phyloP scores from a whole-genome alignment of 1,140 invertebrate genomes.

The Lepidurus packardi region DNA sequence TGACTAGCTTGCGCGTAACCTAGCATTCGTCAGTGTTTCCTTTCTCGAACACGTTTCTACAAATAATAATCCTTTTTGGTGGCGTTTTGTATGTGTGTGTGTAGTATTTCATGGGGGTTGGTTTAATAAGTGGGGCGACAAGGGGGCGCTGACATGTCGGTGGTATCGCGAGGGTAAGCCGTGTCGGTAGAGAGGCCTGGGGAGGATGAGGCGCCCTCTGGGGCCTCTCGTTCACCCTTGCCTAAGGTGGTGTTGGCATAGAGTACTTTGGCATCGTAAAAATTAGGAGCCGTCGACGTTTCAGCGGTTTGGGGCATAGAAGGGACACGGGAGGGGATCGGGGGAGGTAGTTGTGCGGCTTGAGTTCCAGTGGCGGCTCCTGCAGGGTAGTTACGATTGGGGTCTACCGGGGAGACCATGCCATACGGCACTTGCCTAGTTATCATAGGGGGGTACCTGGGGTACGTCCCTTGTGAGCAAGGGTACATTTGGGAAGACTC shows the following conservation, averaged over 20 bases:
- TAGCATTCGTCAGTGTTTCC: not conserved
- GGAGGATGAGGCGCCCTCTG: conserved; percentile 43
- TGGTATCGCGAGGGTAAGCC: conserved; percentile 6
- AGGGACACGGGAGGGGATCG: not conserved
- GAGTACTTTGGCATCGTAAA: conserved; percentile 3
- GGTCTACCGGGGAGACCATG: not conserved
- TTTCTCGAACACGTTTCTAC: not conserved
- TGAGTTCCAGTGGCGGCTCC: not conserved
- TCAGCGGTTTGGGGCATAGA: not conserved
- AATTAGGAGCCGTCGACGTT: not conserved
- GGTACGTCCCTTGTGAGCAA: not conserved
- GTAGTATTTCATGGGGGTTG: not conserved
- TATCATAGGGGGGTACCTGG: not conserved
- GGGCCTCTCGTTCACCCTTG: conserved; percentile 41
- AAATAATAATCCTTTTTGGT: conserved; percentile 5
- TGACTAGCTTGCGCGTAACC: not conserved
- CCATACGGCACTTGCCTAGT: not conserved
- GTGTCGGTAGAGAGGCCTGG: conserved; percentile 36
- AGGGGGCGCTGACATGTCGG: not conserved
- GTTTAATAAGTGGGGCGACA: not conserved
- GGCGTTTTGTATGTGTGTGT: not conserved
- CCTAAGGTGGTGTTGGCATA: conserved; percentile 13
- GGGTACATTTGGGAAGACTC: not conserved
- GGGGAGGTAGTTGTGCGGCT: not conserved
- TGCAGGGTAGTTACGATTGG: not conserved